Conservation (phyloP, 2,797 vertebrate species). For the Coregonus suidteri region DNA sequence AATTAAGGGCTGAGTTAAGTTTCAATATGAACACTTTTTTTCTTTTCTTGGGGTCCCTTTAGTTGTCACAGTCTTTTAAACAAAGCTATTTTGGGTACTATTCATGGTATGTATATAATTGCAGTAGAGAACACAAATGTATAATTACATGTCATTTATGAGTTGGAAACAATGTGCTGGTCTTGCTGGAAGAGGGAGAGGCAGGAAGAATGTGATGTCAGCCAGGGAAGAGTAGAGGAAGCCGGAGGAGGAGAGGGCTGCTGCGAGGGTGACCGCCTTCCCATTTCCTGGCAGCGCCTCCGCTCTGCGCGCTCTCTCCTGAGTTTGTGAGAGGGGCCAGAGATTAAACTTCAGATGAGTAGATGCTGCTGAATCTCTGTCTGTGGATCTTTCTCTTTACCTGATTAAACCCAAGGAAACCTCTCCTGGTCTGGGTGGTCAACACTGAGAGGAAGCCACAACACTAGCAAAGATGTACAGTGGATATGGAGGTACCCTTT, state of each 20-base stretch:
- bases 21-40: too few relatives aligned
- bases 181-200: constrained; percentile 65
- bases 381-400: neutral
- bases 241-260: constrained; percentile 25
- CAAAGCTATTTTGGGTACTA: neutral
- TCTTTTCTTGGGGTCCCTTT: neutral
- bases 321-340: neutral
- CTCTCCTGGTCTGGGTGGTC: neutral
- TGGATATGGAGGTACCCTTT: constrained; percentile 77
- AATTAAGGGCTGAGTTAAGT: neutral
- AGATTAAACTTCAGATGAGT: constrained; percentile 33
- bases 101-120: neutral
- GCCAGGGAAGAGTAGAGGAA: constrained; percentile 63
- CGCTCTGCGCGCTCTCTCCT: constrained; percentile 33
- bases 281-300: constrained; percentile 64
- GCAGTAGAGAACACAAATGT: neutral
- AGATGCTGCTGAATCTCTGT: neutral
- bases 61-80: constrained; percentile 20
- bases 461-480: constrained; percentile 71
- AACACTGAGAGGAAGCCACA: constrained; percentile 2
- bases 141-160: neutral
- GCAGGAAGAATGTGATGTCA: constrained; percentile 82
- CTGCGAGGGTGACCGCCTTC: constrained; percentile 52
- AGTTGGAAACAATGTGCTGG: constrained; percentile 55
- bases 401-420: neutral